Base-by-base conservation (phyloP, 1,140 invertebrate species). In the Chrysoperla carnea region DNA sequence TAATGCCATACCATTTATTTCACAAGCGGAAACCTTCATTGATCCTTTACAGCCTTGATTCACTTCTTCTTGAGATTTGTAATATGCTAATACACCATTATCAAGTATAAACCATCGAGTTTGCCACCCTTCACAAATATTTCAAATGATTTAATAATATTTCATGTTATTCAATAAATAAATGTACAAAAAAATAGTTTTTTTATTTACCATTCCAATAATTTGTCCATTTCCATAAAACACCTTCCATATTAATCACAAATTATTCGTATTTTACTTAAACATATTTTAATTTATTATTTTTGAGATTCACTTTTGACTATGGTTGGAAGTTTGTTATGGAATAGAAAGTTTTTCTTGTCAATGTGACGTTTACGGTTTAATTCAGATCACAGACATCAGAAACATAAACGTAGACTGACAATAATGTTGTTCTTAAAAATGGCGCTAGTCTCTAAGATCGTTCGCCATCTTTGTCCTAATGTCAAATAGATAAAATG, bases 11-110 rank as follows among this genome's bases (percentile, higher is more conserved):
- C 80, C 79, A 65, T 75, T 75, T 42, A 88, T 85, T 68, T 86
- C 81, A 67, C 81, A 84, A 17, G 81, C 82, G 43, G 78, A 72
- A 50, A 88, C 74, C 64, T 82, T 84, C 40, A 86, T 72, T 31
- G 81, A 85, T 9, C 84, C 83, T 67, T 85, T 86, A 59, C 81
- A 85, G 6, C 83, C 83, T 65, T 83, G 79, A 56, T 71, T 77
- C 3, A 84, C 81, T 66, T 85, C 82, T 48, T 85, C 81, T 55
- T 82, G 73, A 5, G 81, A 84, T 59, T 82, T 81, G 57, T 85
- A 87, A 59, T 87, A 87, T 1, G 81, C 81, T 50, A 86, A 56
- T 39, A 84, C 71, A 29, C 82, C 82, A 66, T 84, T 75, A 51
- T 84, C 79, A 49, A 86, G 63, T 37, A 86, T 69, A 68, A 87